Evolutionary conservation across 2,888 invertebrate genomes (phyloP).

Genomic region (Chelonus formosanus): DNA sequence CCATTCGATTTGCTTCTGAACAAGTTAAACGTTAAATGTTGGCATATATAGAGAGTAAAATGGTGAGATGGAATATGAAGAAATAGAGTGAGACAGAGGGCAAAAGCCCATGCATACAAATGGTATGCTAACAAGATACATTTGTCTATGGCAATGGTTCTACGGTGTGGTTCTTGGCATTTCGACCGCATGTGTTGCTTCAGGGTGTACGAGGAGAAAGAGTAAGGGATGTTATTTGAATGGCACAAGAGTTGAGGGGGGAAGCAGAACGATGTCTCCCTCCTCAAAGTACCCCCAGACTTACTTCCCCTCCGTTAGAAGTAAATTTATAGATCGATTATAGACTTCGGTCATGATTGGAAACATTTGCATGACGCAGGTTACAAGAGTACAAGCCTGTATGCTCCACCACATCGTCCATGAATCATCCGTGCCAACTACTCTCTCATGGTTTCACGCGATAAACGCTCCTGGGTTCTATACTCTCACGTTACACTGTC

Average conservation of each 20-base stretch:
- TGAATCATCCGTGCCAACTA: slow-evolving; percentile 62
- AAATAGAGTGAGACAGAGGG: slow-evolving; percentile 46
- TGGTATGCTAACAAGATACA: slow-evolving; percentile 65
- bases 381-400: slow-evolving; percentile 32
- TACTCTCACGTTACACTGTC: slow-evolving; percentile 5
- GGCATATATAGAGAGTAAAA: slow-evolving; percentile 35
- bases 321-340: slow-evolving; percentile 66
- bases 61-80: slow-evolving; percentile 27
- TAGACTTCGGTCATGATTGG: slow-evolving; percentile 63
- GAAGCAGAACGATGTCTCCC: neutral
- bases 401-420: slow-evolving; percentile 40
- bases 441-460: slow-evolving; percentile 58
- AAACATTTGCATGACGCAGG: slow-evolving; percentile 63
- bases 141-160: slow-evolving; percentile 61
- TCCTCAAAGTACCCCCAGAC: slow-evolving; percentile 23
- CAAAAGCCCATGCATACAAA: slow-evolving; percentile 65
- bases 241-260: neutral
- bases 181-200: slow-evolving; percentile 30
- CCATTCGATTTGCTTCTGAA: slow-evolving; percentile 58
- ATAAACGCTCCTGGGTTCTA: slow-evolving; percentile 52
- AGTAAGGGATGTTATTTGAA: slow-evolving; percentile 6
- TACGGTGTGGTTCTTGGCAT: slow-evolving; percentile 35
- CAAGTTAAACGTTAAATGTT: slow-evolving; percentile 59
- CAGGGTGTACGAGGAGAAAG: slow-evolving; percentile 15
- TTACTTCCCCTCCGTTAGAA: slow-evolving; percentile 48